Percentiles rank a stretch among this genome's conserved stretches.
phyloP scores from a whole-genome alignment of 2,797 vertebrate genomes.

The Anniella stebbinsi region DNA sequence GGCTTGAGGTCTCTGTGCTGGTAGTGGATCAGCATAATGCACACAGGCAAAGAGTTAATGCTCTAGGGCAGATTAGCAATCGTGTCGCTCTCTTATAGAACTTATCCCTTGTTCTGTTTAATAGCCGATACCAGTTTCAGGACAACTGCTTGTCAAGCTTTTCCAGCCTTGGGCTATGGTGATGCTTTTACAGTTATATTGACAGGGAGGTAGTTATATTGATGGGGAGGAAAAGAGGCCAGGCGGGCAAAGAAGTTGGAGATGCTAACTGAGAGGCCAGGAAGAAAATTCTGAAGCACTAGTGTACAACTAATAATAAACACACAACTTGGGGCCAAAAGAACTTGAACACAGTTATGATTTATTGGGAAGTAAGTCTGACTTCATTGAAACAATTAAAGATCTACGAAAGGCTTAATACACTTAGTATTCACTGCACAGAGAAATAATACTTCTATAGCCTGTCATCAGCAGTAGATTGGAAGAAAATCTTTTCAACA shows the following conservation, averaged over 20 bases:
- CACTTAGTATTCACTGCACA: background rate
- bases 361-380: constrained; percentile 10
- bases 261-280: background rate
- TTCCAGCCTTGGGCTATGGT: constrained; percentile 27
- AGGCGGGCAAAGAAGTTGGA: constrained; percentile 18
- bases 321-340: background rate
- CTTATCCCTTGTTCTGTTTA: constrained; percentile 40
- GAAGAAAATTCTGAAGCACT: constrained; percentile 21
- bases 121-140: constrained; percentile 51
- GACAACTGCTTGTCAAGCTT: constrained; percentile 45
- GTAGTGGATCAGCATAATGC: rapidly evolving
- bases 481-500: constrained; percentile 28
- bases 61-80: background rate
- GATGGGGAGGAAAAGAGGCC: background rate
- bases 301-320: constrained; percentile 18
- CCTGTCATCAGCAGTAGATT: constrained; percentile 4
- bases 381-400: constrained; percentile 9
- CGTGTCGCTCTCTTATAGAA: constrained; percentile 39
- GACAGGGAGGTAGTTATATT: background rate
- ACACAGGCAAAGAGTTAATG: background rate
- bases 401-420: background rate
- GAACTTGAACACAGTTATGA: background rate
- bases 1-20: background rate
- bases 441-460: background rate
- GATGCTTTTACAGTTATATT: constrained; percentile 6